phyloP scores from a whole-genome alignment of 1,140 invertebrate genomes.

The Drosophila equinoxialis region DNA sequence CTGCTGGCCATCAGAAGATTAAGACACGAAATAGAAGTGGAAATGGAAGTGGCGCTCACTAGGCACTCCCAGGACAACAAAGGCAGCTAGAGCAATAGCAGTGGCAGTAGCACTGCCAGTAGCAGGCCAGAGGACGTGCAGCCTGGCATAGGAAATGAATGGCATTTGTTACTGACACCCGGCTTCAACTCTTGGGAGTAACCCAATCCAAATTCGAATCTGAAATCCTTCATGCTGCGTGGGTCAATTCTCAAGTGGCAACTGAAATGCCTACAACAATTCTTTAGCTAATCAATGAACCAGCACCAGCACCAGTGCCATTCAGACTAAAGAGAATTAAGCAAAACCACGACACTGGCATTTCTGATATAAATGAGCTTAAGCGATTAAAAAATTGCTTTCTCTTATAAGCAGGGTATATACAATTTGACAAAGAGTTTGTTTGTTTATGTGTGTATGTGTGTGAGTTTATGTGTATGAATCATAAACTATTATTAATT shows the following conservation, averaged over 20 bases:
- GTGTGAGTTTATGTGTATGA: too few relatives aligned
- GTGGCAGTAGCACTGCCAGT: not conserved
- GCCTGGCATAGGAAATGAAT: constrained; percentile 68
- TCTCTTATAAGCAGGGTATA: not conserved
- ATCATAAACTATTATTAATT: constrained; percentile 1
- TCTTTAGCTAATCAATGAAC: constrained; percentile 11
- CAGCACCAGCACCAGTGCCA: not conserved
- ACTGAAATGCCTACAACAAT: constrained; percentile 12
- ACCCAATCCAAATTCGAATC: constrained; percentile 8
- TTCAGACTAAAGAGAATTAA: constrained; percentile 5
- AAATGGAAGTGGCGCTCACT: constrained; percentile 7
- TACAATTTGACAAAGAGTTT: not conserved
- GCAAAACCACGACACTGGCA: constrained; percentile 4
- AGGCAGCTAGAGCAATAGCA: not conserved
- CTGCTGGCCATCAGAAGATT: constrained; percentile 43
- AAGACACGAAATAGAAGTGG: constrained; percentile 32
- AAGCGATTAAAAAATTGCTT: constrained; percentile 11
- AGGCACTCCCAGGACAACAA: constrained; percentile 51
- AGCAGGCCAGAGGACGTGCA: constrained; percentile 44
- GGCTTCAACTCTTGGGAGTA: constrained; percentile 29
- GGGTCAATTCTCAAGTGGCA: constrained; percentile 6
- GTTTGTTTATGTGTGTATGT: too few relatives aligned
- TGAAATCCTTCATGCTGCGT: constrained; percentile 4
- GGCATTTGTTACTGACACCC: constrained; percentile 70
- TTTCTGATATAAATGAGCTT: constrained; percentile 8